Conservation (phyloP, 2,113 vertebrate genomes). For the Desmodus rotundus region DNA sequence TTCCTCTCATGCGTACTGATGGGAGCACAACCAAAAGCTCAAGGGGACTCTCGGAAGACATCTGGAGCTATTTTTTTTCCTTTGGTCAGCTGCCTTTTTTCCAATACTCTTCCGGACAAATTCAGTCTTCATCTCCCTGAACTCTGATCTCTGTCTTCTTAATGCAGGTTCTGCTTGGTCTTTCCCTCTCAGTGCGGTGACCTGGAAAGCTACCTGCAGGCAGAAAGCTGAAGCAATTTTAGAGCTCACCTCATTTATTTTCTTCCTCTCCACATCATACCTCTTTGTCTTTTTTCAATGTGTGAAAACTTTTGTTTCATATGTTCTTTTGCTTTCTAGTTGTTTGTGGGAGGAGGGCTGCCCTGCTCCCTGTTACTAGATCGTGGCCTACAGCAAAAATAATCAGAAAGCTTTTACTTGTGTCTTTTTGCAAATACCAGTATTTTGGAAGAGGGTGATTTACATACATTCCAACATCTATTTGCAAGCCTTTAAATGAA, state of each 20-base stretch:
- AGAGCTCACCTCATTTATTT: neutral
- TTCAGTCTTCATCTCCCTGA: neutral
- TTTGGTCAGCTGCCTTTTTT: neutral
- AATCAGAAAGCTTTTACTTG: neutral
- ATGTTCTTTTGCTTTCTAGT: neutral
- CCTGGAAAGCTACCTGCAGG: slow-evolving; percentile 34
- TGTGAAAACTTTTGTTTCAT: neutral
- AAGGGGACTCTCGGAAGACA: neutral
- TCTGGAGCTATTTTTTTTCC: neutral
- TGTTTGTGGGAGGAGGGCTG: neutral
- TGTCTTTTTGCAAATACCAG: neutral
- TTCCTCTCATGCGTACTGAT: neutral
- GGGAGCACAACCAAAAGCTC: neutral
- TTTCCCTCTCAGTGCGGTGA: neutral
- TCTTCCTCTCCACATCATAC: neutral
- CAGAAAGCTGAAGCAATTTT: neutral
- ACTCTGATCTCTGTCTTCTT: neutral
- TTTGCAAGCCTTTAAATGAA: neutral
- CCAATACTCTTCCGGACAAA: neutral
- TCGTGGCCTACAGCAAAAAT: neutral
- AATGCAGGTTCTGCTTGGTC: neutral
- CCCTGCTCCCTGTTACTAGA: neutral
- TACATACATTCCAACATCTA: neutral
- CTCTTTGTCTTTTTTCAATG: neutral
- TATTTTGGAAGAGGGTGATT: neutral